A percentile compares a stretch with the other conserved stretches of the same genome.
Evolutionary conservation across 23 tunicate genomes (phyloP).

Genomic region (Clavelina lepadiformis): DNA sequence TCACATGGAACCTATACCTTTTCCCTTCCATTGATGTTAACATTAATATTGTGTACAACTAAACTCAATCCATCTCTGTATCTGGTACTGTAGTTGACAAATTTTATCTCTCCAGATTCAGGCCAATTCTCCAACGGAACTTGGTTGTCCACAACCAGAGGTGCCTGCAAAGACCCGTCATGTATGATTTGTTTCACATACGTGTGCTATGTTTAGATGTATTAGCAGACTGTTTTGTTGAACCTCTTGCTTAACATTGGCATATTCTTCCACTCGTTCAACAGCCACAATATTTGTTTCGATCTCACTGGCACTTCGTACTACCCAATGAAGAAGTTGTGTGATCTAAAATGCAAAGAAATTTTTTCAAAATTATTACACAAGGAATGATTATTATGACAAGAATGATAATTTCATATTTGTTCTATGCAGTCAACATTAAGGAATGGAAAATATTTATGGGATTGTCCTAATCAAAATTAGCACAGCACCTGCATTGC

Average conservation of each 20-base stretch:
- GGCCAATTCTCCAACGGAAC: conserved; percentile 62
- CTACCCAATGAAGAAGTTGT: conserved; percentile 93
- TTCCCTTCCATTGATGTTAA: conserved; percentile 53
- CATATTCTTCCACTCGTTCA: conserved; percentile 87
- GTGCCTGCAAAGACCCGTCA: conserved; percentile 26
- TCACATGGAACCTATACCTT: conserved; percentile 49
- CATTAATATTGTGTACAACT: conserved; percentile 49
- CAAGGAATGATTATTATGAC: no score
- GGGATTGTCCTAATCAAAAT: background rate
- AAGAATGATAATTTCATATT: no score
- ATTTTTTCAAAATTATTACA: no score
- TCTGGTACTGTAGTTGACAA: conserved; percentile 63
- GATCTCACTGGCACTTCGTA: conserved; percentile 83
- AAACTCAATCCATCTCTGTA: conserved; percentile 54
- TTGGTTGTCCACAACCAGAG: conserved; percentile 7
- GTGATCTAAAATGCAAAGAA: conserved; percentile 49
- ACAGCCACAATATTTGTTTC: conserved; percentile 96
- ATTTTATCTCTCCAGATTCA: conserved; percentile 37
- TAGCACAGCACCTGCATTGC: conserved; percentile 36
- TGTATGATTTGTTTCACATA: background rate
- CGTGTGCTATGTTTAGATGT: background rate
- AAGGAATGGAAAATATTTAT: background rate
- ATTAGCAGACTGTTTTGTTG: no score
- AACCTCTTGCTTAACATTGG: conserved; percentile 82
- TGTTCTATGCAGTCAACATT: no score